Evolutionary conservation across 1,140 invertebrate species (phyloP), one percentile per base, ranked within the genome.

Genomic region (Lucilia cuprina): DNA sequence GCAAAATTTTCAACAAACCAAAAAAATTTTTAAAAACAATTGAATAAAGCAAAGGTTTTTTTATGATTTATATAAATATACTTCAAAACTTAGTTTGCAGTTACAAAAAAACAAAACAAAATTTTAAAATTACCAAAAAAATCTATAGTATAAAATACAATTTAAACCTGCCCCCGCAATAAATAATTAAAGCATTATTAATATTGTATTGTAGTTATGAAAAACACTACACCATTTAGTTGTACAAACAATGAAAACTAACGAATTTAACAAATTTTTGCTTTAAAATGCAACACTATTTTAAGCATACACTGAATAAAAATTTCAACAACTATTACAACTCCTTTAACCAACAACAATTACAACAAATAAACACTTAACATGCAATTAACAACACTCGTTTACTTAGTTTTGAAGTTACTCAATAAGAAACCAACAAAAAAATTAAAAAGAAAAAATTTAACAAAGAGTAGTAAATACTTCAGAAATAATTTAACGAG

Each of bases 401-500:
- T 77, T 77, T 34, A 34, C 74, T 77, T 77, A 77, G 34, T 77
- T 77, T 77, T 77, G 74, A 35, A 77, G 74, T 77, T 77, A 17
- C 74, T 21, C 34, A 65, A 34, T 0, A 74, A 74, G 74, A 74
- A 41, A 8, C 41, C 5, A 41, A 41, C 1, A 41, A 8, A 10
- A 41, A 41, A 41, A n/a, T n/a, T n/a, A n/a, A n/a, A n/a, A n/a
- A n/a, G n/a, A 1, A 30, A 1, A 30, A 30, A 30, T 30, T 30
- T 30, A 30, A 30, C 25, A 30, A 30, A 41, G 41, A 41, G 41
- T 41, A 41, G 7, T 25, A 74, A 74, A 21, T 10, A 41, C 74
- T 77, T 77, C 74, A 77, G 74, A 80, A 80, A 80, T 80, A 80
- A 80, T 50, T 50, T 49, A 80, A 80, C 77, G 77, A 80, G 77